Evolutionary conservation across 2,797 vertebrate genomes (phyloP), one percentile per base, ranked within the genome.

Genomic region (Labeo calbasu): DNA sequence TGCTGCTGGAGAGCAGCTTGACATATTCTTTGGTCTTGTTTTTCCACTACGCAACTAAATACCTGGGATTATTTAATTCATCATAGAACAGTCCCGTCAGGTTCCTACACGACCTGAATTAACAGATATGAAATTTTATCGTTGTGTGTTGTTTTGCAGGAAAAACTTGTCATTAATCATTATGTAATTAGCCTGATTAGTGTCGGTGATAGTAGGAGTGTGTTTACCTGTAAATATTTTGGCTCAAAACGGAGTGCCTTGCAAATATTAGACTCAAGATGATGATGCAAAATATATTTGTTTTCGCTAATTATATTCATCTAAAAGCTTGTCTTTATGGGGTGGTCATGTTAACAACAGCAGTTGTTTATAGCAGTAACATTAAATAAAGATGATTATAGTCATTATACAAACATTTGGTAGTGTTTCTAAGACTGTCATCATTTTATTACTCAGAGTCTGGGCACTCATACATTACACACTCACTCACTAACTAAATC

Each of bases 131-230:
- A 55, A 55, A 10, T n/a, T 9, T 4, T n/a, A 10, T n/a, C 3
- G n/a, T 61, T 65, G 14, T 65, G 48, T 65, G 48, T 32, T 73
- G 25, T 75, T 75, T 53, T 75, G 11, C 28, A 76, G 21, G 32
- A 57, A 43, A n/a, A 57, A 32, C 72, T 14, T 21, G 0, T 17
- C 15, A 21, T 28, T 36, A 36, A 36, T 40, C 17, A 32, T 73
- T 53, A 32, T 57, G 53, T 23, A 57, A 76, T 76, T 76, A 23
- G 13, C 12, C 32, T 59, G 55, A 36, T 77, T 77, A 43, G 21
- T 59, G 51, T 75, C 19, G 9, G 32, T 55, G 73, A 59, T 32
- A 5, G 51, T 36, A 57, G 32, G 12, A 57, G 21, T 77, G 13
- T 40, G 8, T 77, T 59, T 43, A 59, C 13, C 73, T 11, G 13